A percentile compares a stretch with the other conserved stretches of the same genome.
Conservation (phyloP, 2,113 vertebrate genomes). For the Tragelaphus buxtoni region DNA sequence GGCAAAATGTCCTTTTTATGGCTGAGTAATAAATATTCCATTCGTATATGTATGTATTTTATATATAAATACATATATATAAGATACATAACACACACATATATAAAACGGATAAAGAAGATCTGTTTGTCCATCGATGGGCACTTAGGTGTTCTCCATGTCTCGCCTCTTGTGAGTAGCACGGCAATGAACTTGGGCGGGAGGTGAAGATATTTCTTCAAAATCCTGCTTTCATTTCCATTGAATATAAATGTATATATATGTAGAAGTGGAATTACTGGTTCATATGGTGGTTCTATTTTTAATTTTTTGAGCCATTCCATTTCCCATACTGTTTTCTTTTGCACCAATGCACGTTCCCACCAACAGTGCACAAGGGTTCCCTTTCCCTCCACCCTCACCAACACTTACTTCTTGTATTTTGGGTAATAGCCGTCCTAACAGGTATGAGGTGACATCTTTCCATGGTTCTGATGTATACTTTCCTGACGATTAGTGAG, state of each 20-base stretch:
- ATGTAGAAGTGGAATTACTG: not conserved
- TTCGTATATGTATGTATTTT: not conserved
- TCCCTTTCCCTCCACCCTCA: not conserved
- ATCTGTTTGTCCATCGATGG: rapidly evolving
- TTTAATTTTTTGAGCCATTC: not conserved
- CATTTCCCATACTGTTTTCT: not conserved
- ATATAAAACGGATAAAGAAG: rapidly evolving
- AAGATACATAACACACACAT: not conserved
- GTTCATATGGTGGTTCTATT: not conserved
- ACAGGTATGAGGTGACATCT: not conserved
- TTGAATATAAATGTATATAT: not conserved
- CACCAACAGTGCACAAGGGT: not conserved
- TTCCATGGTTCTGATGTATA: rapidly evolving
- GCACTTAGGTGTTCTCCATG: not conserved
- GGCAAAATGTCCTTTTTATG: not conserved
- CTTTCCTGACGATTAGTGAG: not conserved
- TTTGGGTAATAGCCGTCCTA: not conserved
- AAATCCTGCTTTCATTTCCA: not conserved
- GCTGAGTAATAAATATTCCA: not conserved
- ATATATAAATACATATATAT: not conserved
- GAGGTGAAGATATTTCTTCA: not conserved
- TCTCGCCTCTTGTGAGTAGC: not conserved
- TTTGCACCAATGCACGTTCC: not conserved
- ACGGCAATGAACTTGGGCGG: not conserved
- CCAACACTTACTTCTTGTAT: not conserved